A percentile compares a stretch with the other conserved stretches of the same genome.
Evolutionary conservation across 2,888 invertebrate genomes (phyloP).

Genomic region (Cinara cedri): DNA sequence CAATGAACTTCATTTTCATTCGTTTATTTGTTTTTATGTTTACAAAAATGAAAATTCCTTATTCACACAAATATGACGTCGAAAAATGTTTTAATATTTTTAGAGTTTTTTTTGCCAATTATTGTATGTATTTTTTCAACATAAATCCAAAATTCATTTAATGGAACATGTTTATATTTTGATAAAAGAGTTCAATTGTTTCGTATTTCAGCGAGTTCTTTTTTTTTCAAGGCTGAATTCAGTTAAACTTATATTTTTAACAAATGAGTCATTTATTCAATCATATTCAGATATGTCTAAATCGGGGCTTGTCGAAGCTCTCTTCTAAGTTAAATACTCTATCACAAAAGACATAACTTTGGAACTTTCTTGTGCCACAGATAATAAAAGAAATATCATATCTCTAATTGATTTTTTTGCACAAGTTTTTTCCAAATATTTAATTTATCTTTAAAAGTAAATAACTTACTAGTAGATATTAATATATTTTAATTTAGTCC

Average conservation of each 20-base stretch:
- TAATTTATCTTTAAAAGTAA: too few species aligned
- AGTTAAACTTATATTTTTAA: slow-evolving; percentile 4
- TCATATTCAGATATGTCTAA: not conserved
- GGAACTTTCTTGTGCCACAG: too few species aligned
- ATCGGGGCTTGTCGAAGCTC: not conserved
- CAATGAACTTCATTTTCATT: too few species aligned
- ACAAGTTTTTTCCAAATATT: too few species aligned
- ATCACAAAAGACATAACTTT: too few species aligned
- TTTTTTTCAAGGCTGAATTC: slow-evolving; percentile 9
- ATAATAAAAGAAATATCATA: too few species aligned
- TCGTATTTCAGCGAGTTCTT: slow-evolving; percentile 12
- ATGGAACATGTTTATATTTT: slow-evolving; percentile 10
- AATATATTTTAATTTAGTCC: too few species aligned
- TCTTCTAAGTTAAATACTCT: not conserved
- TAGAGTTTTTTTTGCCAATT: slow-evolving; percentile 7
- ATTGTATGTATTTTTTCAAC: not conserved
- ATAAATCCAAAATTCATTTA: slow-evolving; percentile 1
- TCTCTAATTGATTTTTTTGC: too few species aligned
- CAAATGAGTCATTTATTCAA: not conserved
- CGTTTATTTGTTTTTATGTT: too few species aligned
- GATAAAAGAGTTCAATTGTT: slow-evolving; percentile 18
- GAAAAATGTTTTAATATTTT: slow-evolving; percentile 4
- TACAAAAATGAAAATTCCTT: too few species aligned
- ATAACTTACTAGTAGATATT: too few species aligned
- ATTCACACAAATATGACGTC: too few species aligned